Evolutionary conservation across 2,888 invertebrate genomes (phyloP), one percentile per base, ranked within the genome.

Genomic region (Silvanus unidentatus): DNA sequence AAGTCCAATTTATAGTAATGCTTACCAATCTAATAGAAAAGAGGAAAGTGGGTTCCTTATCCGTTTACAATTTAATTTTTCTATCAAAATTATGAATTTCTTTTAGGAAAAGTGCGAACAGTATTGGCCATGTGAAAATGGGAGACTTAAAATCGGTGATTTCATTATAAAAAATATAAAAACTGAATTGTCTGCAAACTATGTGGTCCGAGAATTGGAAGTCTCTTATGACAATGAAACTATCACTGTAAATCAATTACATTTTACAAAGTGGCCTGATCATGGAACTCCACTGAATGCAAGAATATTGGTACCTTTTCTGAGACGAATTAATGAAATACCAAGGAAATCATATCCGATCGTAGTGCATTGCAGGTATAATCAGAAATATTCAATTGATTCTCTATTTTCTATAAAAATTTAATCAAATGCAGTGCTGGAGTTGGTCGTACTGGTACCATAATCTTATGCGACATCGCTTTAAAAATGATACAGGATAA

Each of bases 381-480:
- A 0, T 10, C 8, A 5, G 4, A 22, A 22, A 22, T 22, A 22
- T n/a, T n/a, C n/a, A n/a, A n/a, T n/a, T n/a, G n/a, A n/a, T n/a
- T n/a, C n/a, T n/a, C n/a, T n/a, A 22, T 22, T 22, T 22, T 22
- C 8, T 8, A 22, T 22, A 8, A 22, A 22, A 22, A 22, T 22
- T 3, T 22, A 8, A 22, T 22, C 8, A 22, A 29, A 46, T 43
- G 9, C 41, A 78, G 78, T 62, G 79, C 79, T 45, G 80, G 81
- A 2, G 77, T 79, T 13, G 80, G 80, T 1, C 69, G 80, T 49
- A 80, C 81, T 6, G 81, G 81, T 8, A 80, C 79, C 1, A 72
- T 80, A 16, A 75, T 80, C 42, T 68, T 80, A 11, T 74, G 77
- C 47, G 80, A 81, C 55, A 73, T 76, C 42, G 72, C 75, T 49